These are phyloP conservation scores for Drosophila pseudotalamancana DNA, from an alignment of 2,888 invertebrate species.

Conservation along the genomic window DNA sequence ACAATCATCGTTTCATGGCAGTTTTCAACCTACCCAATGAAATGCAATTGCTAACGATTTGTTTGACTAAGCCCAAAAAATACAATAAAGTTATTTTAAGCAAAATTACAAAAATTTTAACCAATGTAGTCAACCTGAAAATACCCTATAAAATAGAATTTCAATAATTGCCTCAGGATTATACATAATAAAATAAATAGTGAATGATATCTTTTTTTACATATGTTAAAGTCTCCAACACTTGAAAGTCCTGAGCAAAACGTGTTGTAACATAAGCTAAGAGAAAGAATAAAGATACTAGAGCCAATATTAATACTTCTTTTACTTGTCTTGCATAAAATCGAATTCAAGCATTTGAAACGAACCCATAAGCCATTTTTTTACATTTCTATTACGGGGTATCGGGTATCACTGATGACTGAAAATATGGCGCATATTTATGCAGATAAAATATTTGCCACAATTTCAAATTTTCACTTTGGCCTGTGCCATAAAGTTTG, in stretches of 20 bases:
- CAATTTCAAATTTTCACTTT: slow-evolving; percentile 51
- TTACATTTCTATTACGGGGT: too few relatives aligned
- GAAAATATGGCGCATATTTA: slow-evolving; percentile 57
- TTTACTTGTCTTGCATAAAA: too few relatives aligned
- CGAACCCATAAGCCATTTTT: too few relatives aligned
- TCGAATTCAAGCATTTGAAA: too few relatives aligned
- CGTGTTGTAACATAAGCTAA: too few relatives aligned
- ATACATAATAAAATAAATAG: too few relatives aligned
- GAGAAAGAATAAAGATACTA: too few relatives aligned
- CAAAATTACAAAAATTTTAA: background rate
- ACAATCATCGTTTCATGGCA: slow-evolving; percentile 37
- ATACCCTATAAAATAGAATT: slow-evolving; percentile 10
- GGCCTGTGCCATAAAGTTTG: slow-evolving; percentile 50
- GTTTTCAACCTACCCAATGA: slow-evolving; percentile 1
- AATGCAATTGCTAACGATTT: slow-evolving; percentile 68
- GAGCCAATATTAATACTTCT: too few relatives aligned
- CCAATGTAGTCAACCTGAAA: background rate
- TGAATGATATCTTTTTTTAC: too few relatives aligned
- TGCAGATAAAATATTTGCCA: slow-evolving; percentile 63
- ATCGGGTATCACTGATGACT: background rate
- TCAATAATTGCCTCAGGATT: too few relatives aligned
- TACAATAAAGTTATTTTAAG: slow-evolving; percentile 31
- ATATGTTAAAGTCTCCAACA: too few relatives aligned
- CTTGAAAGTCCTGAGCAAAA: too few relatives aligned
- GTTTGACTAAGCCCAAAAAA: slow-evolving; percentile 59